Percentiles rank a stretch among this genome's conserved stretches.
phyloP scores from a whole-genome alignment of 30 jellyfish, hydroid and myxozoan species.

The Aurelia sp. region DNA sequence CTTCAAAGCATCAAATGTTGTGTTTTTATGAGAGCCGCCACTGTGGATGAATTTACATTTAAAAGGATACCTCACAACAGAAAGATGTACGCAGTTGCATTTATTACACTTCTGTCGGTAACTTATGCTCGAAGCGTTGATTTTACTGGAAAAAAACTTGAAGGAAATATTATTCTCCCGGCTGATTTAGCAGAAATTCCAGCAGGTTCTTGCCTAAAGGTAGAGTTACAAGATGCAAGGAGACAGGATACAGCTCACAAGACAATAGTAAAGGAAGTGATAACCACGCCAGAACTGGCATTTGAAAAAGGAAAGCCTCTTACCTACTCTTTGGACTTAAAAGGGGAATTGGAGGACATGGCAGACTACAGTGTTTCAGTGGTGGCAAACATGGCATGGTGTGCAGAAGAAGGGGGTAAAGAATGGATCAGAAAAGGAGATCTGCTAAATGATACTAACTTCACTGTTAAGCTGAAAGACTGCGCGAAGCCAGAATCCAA shows the following conservation, averaged over 20 bases:
- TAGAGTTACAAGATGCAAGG: conserved; percentile 28
- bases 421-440: conserved; percentile 52
- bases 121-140: conserved; percentile 2
- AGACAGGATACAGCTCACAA: conserved; percentile 32
- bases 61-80: neutral
- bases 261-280: conserved; percentile 7
- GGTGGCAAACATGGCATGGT: conserved; percentile 34
- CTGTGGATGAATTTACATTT: neutral
- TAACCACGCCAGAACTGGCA: conserved; percentile 10
- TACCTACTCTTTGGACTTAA: conserved; percentile 14
- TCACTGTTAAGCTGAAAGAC: conserved; percentile 18
- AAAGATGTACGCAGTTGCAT: neutral
- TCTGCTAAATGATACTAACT: neutral
- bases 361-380: conserved; percentile 19
- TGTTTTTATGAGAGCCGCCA: neutral
- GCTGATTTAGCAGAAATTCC: conserved; percentile 15
- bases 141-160: conserved; percentile 33
- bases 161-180: conserved; percentile 41
- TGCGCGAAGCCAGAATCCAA: conserved; percentile 36
- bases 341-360: conserved; percentile 31
- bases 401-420: conserved; percentile 30
- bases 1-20: neutral
- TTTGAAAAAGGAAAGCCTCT: conserved; percentile 30
- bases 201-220: conserved; percentile 38
- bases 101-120: neutral